Evolutionary conservation across 2,888 invertebrate genomes (phyloP).

Genomic region (Caenorhabditis panamensis): DNA sequence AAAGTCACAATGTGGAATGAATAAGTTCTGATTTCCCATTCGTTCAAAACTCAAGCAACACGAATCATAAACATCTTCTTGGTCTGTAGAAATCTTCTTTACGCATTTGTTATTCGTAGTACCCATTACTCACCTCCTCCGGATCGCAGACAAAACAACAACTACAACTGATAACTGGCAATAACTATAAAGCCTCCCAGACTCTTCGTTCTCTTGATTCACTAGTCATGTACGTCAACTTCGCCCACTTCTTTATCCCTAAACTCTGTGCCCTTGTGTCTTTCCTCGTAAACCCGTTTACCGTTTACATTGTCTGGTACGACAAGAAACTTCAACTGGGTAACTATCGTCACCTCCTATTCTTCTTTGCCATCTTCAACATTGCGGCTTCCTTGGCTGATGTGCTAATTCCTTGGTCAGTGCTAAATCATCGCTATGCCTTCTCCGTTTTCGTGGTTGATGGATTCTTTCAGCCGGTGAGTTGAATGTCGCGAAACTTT

Average conservation of each 20-base stretch:
- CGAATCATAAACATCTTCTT: too few species aligned
- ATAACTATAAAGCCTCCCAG: background rate
- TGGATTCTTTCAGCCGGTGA: constrained; percentile 10
- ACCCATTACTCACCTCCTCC: background rate
- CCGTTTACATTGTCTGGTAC: constrained; percentile 4
- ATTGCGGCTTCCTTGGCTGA: constrained; percentile 6
- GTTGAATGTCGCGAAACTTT: background rate
- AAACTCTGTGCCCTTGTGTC: background rate
- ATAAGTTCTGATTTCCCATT: too few species aligned
- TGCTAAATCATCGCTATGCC: background rate
- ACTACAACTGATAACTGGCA: background rate
- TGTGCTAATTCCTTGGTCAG: constrained; percentile 8
- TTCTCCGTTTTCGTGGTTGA: constrained; percentile 9
- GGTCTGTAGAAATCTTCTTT: background rate
- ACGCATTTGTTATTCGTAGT: background rate
- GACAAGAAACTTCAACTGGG: constrained; percentile 16
- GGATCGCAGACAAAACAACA: background rate
- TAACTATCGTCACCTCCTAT: constrained; percentile 20
- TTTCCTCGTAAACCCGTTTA: background rate
- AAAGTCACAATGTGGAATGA: too few species aligned
- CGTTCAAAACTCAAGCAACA: too few species aligned
- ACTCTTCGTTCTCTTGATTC: too few species aligned
- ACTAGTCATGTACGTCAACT: constrained; percentile 16
- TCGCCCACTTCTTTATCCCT: constrained; percentile 18
- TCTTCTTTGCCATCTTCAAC: constrained; percentile 39